Evolutionary conservation across 2,888 invertebrate genomes (phyloP), one percentile per base, ranked within the genome.

Genomic region (Gastracanthus pulcherrimus): DNA sequence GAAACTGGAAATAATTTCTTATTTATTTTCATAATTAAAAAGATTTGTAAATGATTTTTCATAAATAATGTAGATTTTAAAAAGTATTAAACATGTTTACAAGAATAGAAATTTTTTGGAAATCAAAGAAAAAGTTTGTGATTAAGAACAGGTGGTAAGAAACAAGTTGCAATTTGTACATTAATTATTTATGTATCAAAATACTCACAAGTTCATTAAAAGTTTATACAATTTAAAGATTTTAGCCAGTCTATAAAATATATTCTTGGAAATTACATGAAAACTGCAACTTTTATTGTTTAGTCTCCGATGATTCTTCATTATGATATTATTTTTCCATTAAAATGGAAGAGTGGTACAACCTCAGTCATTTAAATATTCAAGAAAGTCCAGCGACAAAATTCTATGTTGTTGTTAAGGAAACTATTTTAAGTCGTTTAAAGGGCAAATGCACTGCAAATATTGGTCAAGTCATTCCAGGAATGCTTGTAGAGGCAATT

Each of bases 391-490:
- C 45, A 34, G 9, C 0, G 23, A 23, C 6, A 23, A 67, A 51
- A 34, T 76, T 79, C 13, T 79, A 78, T 58, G 31, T 83, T n/a
- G 64, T 79, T 13, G 13, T 66, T 51, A 72, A 71, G 13, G 76
- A 79, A n/a, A 55, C 76, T 36, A 69, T 83, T 66, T 67, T 76
- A 3, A 58, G 6, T 31, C 67, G 38, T 23, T 66, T 83, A 13
- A 58, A 36, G 13, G 81, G 81, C 5, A 23, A 9, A 11, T 83
- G 79, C 36, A 48, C 7, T 62, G 36, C 23, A 4, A 83, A 81
- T 69, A 64, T 79, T 72, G 41, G 71, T 7, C 16, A 36, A 77
- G 62, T 81, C 2, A 0, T 82, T 92, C 93, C 93, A 92, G 90
- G 90, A 55, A 88, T 87, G 87, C 85, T 91, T 3, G 88, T 90